Percentiles rank a stretch among this genome's conserved stretches.
Evolutionary conservation across 2,113 vertebrate genomes (phyloP).

Genomic region (Bos taurus): DNA sequence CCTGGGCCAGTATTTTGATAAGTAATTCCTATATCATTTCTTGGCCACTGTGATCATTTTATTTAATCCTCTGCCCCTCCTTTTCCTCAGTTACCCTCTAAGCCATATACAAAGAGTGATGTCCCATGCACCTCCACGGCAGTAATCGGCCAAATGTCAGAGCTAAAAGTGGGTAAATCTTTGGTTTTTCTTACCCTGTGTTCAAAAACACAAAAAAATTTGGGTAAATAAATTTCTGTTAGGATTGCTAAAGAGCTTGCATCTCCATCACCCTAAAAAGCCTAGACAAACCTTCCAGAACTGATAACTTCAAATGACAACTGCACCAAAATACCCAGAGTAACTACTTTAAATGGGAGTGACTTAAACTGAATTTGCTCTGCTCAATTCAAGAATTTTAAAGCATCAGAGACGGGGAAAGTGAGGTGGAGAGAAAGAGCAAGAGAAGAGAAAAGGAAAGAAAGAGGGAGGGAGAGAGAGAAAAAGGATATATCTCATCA

Average conservation of each 20-base stretch:
- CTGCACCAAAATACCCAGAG: slow-evolving; percentile 49
- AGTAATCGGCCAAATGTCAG: slow-evolving; percentile 90
- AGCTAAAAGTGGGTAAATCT: slow-evolving; percentile 80
- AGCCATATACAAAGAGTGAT: slow-evolving; percentile 95
- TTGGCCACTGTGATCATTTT: slow-evolving; percentile 99
- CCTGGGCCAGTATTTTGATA: slow-evolving; percentile 99
- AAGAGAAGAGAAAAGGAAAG: not conserved
- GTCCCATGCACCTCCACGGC: slow-evolving; percentile 86
- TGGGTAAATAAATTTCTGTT: slow-evolving; percentile 83
- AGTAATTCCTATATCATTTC: slow-evolving; percentile 99
- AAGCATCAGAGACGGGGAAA: not conserved
- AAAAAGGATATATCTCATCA: slow-evolving; percentile 45
- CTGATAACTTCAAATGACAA: slow-evolving; percentile 24
- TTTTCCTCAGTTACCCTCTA: slow-evolving; percentile 90
- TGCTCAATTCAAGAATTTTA: not conserved
- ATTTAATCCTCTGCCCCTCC: slow-evolving; percentile 96
- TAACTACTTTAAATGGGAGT: slow-evolving; percentile 63
- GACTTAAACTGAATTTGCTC: slow-evolving; percentile 66
- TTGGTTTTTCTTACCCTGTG: slow-evolving; percentile 65
- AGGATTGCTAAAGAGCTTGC: slow-evolving; percentile 76
- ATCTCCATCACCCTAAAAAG: slow-evolving; percentile 68
- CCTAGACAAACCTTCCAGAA: slow-evolving; percentile 72
- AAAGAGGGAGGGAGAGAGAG: not conserved
- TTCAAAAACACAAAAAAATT: slow-evolving; percentile 76
- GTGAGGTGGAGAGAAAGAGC: not conserved